phyloP scores from a whole-genome alignment of 2,113 vertebrate genomes.

The Nymphicus hollandicus region DNA sequence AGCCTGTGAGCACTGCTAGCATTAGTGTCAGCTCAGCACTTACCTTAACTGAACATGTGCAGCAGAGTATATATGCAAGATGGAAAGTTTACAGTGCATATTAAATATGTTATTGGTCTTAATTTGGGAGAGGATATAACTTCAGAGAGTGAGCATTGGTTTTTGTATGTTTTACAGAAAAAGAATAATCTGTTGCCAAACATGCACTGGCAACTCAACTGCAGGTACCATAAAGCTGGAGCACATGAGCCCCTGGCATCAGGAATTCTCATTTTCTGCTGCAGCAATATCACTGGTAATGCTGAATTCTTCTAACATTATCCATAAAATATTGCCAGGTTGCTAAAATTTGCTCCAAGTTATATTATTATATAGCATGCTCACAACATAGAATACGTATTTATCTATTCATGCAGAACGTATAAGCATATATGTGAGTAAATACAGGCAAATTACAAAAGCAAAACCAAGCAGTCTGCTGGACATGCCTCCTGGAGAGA shows the following conservation, averaged over 20 bases:
- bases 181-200: neutral
- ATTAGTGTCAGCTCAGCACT: neutral
- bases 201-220: neutral
- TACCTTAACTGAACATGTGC: neutral
- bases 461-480: neutral
- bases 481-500: neutral
- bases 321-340: neutral
- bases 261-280: neutral
- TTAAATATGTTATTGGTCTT: neutral
- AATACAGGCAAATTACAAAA: neutral
- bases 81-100: neutral
- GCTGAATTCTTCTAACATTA: neutral
- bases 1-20: neutral
- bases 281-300: neutral
- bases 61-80: neutral
- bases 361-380: neutral
- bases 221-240: neutral
- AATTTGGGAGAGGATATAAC: neutral
- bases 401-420: neutral
- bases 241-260: no score
- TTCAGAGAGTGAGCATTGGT: neutral
- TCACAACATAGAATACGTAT: neutral
- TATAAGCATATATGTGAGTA: neutral
- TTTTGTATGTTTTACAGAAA: neutral
- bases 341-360: neutral